Evolutionary conservation across 2,888 invertebrate genomes (phyloP).

Genomic region (Athripsodes cinereus): DNA sequence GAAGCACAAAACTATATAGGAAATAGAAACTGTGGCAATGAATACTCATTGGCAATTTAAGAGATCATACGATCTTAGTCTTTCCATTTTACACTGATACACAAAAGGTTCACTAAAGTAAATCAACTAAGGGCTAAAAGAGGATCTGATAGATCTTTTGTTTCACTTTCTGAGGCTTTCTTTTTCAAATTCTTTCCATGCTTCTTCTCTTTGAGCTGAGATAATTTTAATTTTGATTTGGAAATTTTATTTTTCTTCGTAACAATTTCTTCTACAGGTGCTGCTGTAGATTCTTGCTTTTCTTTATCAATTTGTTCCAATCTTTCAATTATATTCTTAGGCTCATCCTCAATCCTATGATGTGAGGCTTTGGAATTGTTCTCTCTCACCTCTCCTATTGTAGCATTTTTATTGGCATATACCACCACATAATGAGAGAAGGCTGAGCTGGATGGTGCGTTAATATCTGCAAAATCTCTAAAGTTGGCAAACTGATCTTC

Average conservation of each 20-base stretch:
- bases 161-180: slow-evolving; percentile 40
- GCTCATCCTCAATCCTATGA: slow-evolving; percentile 43
- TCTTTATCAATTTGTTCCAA: slow-evolving; percentile 65
- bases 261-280: slow-evolving; percentile 30
- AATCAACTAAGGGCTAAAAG: slow-evolving; percentile 61
- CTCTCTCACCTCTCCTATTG: slow-evolving; percentile 49
- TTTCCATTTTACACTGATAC: neutral
- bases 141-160: slow-evolving; percentile 58
- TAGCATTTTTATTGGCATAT: slow-evolving; percentile 75
- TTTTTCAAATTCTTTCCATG: slow-evolving; percentile 46
- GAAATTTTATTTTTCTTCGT: slow-evolving; percentile 47
- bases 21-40: neutral
- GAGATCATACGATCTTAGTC: neutral
- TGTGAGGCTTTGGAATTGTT: slow-evolving; percentile 34
- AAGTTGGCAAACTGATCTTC: slow-evolving; percentile 86
- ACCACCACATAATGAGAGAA: slow-evolving; percentile 81
- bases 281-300: slow-evolving; percentile 17
- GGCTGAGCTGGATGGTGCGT: slow-evolving; percentile 72
- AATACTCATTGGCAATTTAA: too few relatives aligned
- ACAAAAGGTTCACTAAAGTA: neutral
- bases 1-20: neutral
- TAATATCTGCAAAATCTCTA: slow-evolving; percentile 85
- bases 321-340: slow-evolving; percentile 81
- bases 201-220: slow-evolving; percentile 47
- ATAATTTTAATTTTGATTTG: slow-evolving; percentile 61